phyloP scores from a whole-genome alignment of 2,888 invertebrate species.

The Chouioia cunea region DNA sequence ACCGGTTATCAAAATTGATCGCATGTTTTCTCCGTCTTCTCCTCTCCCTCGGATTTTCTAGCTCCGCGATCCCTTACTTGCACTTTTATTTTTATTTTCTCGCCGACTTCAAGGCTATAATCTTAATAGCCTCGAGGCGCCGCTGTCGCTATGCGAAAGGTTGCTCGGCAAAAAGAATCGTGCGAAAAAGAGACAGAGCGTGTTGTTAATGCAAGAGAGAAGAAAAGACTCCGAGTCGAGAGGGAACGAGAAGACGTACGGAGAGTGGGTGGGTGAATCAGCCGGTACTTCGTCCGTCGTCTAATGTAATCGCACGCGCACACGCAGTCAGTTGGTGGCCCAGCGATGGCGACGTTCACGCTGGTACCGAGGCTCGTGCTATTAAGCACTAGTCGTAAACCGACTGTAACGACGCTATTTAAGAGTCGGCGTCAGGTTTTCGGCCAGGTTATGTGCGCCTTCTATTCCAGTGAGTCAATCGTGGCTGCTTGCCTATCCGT shows the following conservation, averaged over 20 bases:
- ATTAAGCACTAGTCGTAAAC: constrained; percentile 37
- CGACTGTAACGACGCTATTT: constrained; percentile 49
- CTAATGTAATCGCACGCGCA: constrained; percentile 1
- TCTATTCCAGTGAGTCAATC: constrained; percentile 65
- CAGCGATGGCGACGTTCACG: constrained; percentile 63
- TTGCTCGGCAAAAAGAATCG: too few relatives aligned
- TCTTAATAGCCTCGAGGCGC: too few relatives aligned
- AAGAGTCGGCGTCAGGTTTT: constrained; percentile 49
- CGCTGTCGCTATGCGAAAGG: too few relatives aligned
- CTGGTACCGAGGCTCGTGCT: constrained; percentile 57
- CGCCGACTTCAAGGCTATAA: too few relatives aligned
- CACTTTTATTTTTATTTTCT: too few relatives aligned
- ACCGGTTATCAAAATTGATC: constrained; percentile 88
- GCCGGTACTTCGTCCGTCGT: not conserved
- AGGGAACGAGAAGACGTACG: not conserved
- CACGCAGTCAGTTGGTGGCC: not conserved
- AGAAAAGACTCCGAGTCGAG: too few relatives aligned
- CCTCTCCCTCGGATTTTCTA: too few relatives aligned
- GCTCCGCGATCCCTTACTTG: too few relatives aligned
- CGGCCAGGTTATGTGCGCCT: constrained; percentile 55
- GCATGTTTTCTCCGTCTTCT: constrained; percentile 69
- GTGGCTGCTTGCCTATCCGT: too few relatives aligned
- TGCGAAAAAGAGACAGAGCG: not conserved
- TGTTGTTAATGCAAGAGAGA: not conserved
- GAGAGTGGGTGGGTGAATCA: constrained; percentile 5